Conservation (phyloP, 2,113 vertebrate genomes). For the Penelope pileata region DNA sequence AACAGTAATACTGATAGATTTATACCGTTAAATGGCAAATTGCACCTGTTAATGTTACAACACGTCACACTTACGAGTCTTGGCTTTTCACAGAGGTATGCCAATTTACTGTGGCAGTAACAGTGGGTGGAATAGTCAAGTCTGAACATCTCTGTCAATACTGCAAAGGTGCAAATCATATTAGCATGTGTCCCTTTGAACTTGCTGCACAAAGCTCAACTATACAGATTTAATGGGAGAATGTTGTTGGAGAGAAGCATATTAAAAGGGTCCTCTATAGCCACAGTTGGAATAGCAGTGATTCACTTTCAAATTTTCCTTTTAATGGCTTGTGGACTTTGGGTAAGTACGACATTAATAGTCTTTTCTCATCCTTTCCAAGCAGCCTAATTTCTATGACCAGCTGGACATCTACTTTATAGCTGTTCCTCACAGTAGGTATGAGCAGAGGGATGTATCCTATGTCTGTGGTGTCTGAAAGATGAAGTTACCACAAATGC, state of each 20-base stretch:
- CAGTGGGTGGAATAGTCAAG: not conserved
- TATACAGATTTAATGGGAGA: not conserved
- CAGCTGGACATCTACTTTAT: not conserved
- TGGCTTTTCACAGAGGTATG: not conserved
- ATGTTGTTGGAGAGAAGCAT: not conserved
- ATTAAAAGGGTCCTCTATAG: not conserved
- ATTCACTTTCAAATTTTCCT: not conserved
- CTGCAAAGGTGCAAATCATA: not conserved
- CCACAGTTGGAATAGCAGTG: not conserved
- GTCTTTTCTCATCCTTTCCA: not conserved
- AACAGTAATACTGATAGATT: not conserved
- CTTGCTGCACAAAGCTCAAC: not conserved
- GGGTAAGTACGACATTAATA: not conserved
- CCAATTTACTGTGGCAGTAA: not conserved
- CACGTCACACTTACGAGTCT: not conserved
- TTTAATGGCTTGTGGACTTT: not conserved
- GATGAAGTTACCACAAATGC: not conserved
- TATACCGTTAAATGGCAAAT: not conserved
- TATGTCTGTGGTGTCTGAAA: not conserved
- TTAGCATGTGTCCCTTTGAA: not conserved
- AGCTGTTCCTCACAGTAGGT: not conserved
- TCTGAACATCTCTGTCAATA: not conserved
- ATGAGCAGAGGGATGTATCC: not conserved
- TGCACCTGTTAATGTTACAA: not conserved
- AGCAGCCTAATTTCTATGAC: not conserved